Percentiles rank a stretch among this genome's conserved stretches.
Conservation (phyloP, 2,888 invertebrate genomes). For the Dryobota labecula region DNA sequence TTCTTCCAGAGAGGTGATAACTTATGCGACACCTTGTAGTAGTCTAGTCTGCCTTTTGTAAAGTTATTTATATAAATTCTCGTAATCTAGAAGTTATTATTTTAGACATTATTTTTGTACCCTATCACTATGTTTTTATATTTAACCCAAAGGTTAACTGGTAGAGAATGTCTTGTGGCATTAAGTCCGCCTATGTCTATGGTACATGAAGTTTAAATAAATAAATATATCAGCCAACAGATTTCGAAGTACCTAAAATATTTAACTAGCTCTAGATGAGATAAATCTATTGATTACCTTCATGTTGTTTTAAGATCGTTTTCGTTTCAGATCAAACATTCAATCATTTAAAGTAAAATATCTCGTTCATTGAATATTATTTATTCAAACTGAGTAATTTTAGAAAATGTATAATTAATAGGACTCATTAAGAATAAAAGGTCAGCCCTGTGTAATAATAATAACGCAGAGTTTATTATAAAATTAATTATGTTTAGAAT, state of each 20-base stretch:
- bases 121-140: too few species aligned
- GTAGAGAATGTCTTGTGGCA: too few species aligned
- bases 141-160: too few species aligned
- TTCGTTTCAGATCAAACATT: constrained; percentile 6
- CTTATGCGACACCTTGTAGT: too few species aligned
- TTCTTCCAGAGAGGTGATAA: too few species aligned
- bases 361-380: constrained; percentile 8
- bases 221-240: not conserved
- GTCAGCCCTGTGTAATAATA: not conserved
- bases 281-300: not conserved
- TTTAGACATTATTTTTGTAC: too few species aligned
- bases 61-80: too few species aligned
- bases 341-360: constrained; percentile 12
- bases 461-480: constrained; percentile 1
- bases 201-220: too few species aligned
- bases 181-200: too few species aligned
- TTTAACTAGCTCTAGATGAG: constrained; percentile 2
- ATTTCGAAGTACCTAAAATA: constrained; percentile 15
- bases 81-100: too few species aligned
- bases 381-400: constrained; percentile 13
- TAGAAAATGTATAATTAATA: not conserved
- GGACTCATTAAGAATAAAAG: constrained; percentile 11
- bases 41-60: not conserved
- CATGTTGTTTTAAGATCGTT: not conserved
- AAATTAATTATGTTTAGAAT: constrained; percentile 26